Evolutionary conservation across 2,888 invertebrate genomes (phyloP), one percentile per base, ranked within the genome.

Genomic region (Crioceris asparagi): DNA sequence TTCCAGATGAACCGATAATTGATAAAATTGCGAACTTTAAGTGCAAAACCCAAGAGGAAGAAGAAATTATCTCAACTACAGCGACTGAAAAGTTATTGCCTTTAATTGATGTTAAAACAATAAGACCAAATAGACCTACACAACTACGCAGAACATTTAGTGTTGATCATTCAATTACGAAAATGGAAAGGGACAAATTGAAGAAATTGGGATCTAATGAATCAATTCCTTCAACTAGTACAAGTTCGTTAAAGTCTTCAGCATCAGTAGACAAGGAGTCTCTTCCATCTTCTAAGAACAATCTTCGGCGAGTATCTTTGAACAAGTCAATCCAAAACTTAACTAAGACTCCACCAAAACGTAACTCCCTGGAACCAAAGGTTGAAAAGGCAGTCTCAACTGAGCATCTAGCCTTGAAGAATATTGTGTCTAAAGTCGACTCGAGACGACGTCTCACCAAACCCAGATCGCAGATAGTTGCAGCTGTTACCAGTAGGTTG

Each of bases 401-500:
- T 5, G 54, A 57, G 25, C 32, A 35, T 4, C 31, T 47, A 32
- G 44, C 47, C 6, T 36, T 46, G n/a, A 45, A 45, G 19, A 56
- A 51, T 42, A 41, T 53, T 12, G 54, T 52, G 42, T 39, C 56
- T 8, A 57, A 53, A 45, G 53, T 57, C 6, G 56, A 56, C 33
- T 54, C 55, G 12, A 50, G 52, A 26, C 58, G 51, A 43, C 57
- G 38, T 17, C 45, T 53, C 2, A 51, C 67, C 27, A 74, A 75
- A 54, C 60, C 60, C 2, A 64, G 79, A 51, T 74, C 79, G 14
- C 76, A 79, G 60, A 79, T 80, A 34, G 77, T 81, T 2, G 78
- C 79, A 3, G 78, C 79, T 0, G 81, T 81, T 2, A 81, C 81
- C 2, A 73, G 75, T 48, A 65, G 80, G 48, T 61, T 81, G 10